Conservation (phyloP, 2,797 vertebrate species). For the Simalia tracyae region DNA sequence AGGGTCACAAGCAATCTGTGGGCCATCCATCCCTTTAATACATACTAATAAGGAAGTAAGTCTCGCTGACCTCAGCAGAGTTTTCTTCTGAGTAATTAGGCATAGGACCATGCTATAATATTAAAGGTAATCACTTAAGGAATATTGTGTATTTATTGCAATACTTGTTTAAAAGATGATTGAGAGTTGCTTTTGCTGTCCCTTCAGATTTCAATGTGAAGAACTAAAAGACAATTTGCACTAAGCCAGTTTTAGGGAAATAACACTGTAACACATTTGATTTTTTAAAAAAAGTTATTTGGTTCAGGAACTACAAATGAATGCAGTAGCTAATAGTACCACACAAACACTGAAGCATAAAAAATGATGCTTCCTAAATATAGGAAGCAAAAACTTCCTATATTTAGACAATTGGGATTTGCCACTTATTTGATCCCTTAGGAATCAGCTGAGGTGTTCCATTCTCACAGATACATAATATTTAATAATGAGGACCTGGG, state of each 20-base stretch:
- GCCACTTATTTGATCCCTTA: not conserved
- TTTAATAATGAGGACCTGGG: not conserved
- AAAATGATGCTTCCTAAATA: too few species aligned
- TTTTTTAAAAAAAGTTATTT: not conserved
- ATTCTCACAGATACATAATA: not conserved
- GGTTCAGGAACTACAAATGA: not conserved
- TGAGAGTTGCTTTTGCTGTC: not conserved
- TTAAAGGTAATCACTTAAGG: not conserved
- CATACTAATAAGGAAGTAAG: not conserved
- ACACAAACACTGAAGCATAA: not conserved
- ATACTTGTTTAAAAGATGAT: conserved; percentile 21
- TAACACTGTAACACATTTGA: not conserved
- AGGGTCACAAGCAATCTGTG: not conserved
- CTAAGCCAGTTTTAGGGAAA: not conserved
- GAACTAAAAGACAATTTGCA: not conserved
- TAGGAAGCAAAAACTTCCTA: not conserved
- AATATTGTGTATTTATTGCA: not conserved
- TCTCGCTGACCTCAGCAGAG: not conserved
- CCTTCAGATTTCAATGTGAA: not conserved
- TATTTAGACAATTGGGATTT: not conserved
- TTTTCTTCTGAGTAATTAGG: not conserved
- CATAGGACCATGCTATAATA: not conserved
- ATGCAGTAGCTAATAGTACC: not conserved
- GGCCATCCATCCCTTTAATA: not conserved
- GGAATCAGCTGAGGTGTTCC: not conserved